Percentiles rank a stretch among this genome's conserved stretches.
Conservation (phyloP, 1,140 invertebrate genomes). For the Bombus affinis region DNA sequence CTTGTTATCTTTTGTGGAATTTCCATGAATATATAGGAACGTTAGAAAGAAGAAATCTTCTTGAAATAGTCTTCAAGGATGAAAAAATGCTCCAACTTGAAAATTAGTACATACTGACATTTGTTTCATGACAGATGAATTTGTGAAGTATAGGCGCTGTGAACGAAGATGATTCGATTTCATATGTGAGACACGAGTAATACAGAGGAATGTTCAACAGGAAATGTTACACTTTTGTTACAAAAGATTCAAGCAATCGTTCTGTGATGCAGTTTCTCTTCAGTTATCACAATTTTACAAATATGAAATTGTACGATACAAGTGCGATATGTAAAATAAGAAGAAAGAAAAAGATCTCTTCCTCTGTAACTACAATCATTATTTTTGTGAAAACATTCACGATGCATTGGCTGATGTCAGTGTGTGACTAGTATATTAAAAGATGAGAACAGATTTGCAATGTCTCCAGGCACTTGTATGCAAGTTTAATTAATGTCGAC, state of each 20-base stretch:
- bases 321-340: background rate
- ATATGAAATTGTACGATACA: too few relatives aligned
- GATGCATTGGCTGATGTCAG: constrained; percentile 2
- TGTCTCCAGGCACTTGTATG: background rate
- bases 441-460: constrained; percentile 17
- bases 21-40: background rate
- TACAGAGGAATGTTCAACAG: constrained; percentile 2
- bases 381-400: background rate
- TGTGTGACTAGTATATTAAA: constrained; percentile 48
- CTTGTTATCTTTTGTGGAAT: background rate
- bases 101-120: background rate
- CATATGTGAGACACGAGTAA: background rate
- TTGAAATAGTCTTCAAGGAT: background rate
- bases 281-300: constrained; percentile 13
- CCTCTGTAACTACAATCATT: background rate
- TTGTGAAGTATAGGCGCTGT: background rate
- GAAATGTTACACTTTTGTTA: constrained; percentile 12
- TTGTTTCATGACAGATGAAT: background rate
- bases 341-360: background rate
- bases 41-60: constrained; percentile 1
- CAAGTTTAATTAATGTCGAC: background rate
- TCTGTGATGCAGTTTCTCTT: background rate
- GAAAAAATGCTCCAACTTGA: background rate
- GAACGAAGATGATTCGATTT: background rate
- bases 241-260: constrained; percentile 26